These are phyloP conservation scores for Pterois miles DNA, from an alignment of 2,797 vertebrate genomes.

Conservation along the genomic window DNA sequence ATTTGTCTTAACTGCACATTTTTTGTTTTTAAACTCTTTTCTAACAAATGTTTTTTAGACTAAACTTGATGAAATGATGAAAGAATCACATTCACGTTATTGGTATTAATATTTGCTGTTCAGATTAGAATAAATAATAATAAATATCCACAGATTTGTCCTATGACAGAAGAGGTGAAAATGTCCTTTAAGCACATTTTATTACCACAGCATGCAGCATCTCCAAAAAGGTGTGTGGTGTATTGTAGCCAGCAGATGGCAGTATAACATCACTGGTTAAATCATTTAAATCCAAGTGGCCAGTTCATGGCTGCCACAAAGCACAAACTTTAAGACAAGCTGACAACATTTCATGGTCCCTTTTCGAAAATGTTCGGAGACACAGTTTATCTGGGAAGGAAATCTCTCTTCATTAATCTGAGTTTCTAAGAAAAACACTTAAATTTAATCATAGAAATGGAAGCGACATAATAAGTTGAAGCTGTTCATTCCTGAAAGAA, in stretches of 20 bases:
- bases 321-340: neutral
- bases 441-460: neutral
- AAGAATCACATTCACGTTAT: too few species aligned
- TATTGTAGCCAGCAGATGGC: slow-evolving; percentile 30
- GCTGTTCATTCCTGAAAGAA: neutral
- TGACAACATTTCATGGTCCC: neutral
- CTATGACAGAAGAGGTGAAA: neutral
- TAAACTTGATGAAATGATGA: too few species aligned
- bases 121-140: neutral
- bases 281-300: neutral
- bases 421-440: neutral
- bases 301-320: neutral
- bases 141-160: neutral
- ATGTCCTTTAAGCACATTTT: neutral
- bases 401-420: neutral
- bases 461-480: neutral
- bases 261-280: neutral
- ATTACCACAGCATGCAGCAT: neutral
- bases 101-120: neutral
- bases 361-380: neutral
- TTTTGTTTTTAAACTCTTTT: too few species aligned
- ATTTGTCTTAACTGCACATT: too few species aligned
- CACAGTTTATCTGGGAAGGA: neutral
- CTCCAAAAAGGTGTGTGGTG: neutral
- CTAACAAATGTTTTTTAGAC: too few species aligned